These are phyloP conservation scores for Pogonognathellus flavescens DNA, from an alignment of 1,140 invertebrate species.

Conservation along the genomic window DNA sequence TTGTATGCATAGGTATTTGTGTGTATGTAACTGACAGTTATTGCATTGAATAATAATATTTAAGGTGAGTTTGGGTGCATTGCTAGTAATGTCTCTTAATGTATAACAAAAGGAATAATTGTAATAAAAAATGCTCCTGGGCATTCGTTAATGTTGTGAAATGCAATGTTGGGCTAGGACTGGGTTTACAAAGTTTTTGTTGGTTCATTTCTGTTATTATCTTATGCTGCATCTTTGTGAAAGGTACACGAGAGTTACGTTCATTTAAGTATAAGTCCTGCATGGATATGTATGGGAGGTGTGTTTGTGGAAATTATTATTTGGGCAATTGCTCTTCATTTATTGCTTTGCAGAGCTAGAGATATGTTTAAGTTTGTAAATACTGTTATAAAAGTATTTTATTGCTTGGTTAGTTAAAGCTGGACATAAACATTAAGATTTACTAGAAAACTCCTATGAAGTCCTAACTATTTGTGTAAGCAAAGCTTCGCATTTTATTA, in stretches of 20 bases:
- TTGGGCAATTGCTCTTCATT: slow-evolving; percentile 1
- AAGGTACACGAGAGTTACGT: no score
- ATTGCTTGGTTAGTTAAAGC: neutral
- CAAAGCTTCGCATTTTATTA: no score
- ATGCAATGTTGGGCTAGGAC: no score
- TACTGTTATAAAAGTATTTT: neutral
- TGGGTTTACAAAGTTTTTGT: no score
- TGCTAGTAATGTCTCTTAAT: neutral
- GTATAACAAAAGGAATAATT: neutral
- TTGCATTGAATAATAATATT: neutral
- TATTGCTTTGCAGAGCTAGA: neutral
- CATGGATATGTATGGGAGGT: no score
- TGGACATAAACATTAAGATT: neutral
- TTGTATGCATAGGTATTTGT: neutral
- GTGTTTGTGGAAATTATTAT: neutral
- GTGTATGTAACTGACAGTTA: neutral
- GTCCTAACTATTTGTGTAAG: no score
- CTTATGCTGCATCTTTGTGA: no score
- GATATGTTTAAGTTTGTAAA: no score
- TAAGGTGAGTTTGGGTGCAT: neutral
- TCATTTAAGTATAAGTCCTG: no score
- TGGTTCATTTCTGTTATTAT: no score
- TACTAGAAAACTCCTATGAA: no score
- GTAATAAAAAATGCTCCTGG: neutral
- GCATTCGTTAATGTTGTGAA: neutral